phyloP scores from a whole-genome alignment of 2,113 vertebrate species.

The Albula goreensis region DNA sequence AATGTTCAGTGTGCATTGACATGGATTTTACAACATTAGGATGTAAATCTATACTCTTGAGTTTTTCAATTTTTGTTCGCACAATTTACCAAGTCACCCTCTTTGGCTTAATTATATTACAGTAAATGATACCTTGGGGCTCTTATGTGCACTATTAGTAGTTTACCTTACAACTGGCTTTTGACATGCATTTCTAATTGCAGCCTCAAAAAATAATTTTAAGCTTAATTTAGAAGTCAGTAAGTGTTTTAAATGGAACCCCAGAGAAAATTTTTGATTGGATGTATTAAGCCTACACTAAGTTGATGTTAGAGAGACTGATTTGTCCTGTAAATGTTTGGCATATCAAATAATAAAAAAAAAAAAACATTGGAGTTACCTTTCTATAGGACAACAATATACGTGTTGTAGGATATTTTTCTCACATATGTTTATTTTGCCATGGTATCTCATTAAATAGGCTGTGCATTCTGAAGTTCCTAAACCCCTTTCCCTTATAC shows the following conservation, averaged over 20 bases:
- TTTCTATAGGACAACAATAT: no score
- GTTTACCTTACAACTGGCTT: not conserved
- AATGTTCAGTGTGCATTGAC: not conserved
- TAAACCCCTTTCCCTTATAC: no score
- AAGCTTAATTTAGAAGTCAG: not conserved
- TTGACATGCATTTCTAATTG: not conserved
- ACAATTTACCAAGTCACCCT: not conserved
- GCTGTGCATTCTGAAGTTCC: no score
- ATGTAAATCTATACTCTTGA: not conserved
- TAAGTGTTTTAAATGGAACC: not conserved
- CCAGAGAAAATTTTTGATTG: not conserved
- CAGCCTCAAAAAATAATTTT: not conserved
- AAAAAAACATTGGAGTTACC: no score
- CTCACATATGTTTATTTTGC: no score
- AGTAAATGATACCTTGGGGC: not conserved
- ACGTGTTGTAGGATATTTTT: no score
- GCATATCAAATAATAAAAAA: no score
- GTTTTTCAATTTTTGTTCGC: not conserved
- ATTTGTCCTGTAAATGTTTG: no score
- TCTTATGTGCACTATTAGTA: not conserved
- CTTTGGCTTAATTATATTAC: not conserved
- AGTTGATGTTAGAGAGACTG: no score
- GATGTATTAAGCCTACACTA: no score
- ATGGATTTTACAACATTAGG: not conserved
- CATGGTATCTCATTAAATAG: no score